Evolutionary conservation across 2,113 vertebrate species (phyloP), one percentile per base, ranked within the genome.

Genomic region (Lipophrys pholis): DNA sequence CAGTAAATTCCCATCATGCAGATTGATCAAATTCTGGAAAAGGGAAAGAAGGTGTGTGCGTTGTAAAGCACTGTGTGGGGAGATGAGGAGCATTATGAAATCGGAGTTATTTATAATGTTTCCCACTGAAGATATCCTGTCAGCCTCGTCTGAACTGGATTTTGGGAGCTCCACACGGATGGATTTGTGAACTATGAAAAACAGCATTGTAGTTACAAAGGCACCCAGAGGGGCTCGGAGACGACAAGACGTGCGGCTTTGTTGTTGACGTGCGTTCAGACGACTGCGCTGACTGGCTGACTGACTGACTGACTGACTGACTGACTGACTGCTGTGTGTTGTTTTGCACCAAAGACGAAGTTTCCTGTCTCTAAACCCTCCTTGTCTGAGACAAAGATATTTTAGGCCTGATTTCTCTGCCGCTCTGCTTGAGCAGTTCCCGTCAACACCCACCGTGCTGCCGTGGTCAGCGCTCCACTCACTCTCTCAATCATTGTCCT

Each of bases 221-320:
- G 69, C 74, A 72, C 63, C 80, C 76, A n/a, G 72, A 81, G 83
- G 87, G 62, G 71, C 54, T 40, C 1, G 69, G 51, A 81, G 69
- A 78, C 72, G 49, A 66, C 68, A 59, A 43, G 56, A 79, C 64
- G 83, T 83, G 71, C 81, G 14, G 35, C 87, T 87, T 84, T 83
- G 87, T 81, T 79, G 55, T 84, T 59, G 82, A 83, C 50, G 81
- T 81, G 59, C 57, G 30, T 82, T 85, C 79, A 82, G 74, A 85
- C 78, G 81, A 12, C 71, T 12, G 76, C 39, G 76, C 42, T 72
- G 57, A 67, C 71, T 66, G 66, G 21, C 60, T 60, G 66, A 38
- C 60, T 60, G 55, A 45, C 70, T 76, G 64, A 36, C 56, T 78
- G 70, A 69, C 77, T 71, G 83, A 82, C 78, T 82, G 79, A 30